Evolutionary conservation across 2,797 vertebrate genomes (phyloP), one percentile per base, ranked within the genome.

Genomic region (Gallinago solitaria): DNA sequence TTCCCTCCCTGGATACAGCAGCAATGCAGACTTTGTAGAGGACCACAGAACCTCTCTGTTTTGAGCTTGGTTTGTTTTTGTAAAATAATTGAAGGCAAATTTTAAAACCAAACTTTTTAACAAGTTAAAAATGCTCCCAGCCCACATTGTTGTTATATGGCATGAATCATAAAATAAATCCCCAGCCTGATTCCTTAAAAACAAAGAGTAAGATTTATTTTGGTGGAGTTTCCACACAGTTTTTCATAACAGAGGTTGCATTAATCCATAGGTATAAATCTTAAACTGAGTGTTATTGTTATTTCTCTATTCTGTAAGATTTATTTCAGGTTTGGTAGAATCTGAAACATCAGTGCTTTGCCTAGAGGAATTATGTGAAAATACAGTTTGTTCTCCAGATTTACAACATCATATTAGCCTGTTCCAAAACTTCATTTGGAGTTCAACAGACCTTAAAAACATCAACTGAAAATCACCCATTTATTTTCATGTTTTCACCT

Each of bases 251-350:
- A 90, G 80, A 89, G 4, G 17, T 57, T 71, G 19, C 33, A 56
- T 81, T 92, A 87, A 95, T 50, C 73, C 56, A 21, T 48, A 91
- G 39, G 54, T 93, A 45, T 91, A 87, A 94, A 92, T 91, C 90
- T 87, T 80, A 81, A 82, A 37, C 33, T 4, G 14, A 88, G 15
- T 92, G 47, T 77, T 81, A 32, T 47, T 85, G 16, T 67, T 88
- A 85, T 70, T 61, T 61, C 79, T 95, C 92, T 91, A 67, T 76
- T 73, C 33, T 57, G 41, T 88, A 61, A 89, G 78, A 95, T 94
- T 51, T 88, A 41, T 93, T 81, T 93, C 57, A 56, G 25, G 45
- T 59, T 79, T 69, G 35, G 25, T 71, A 32, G 30, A 65, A 21
- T n/a, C 7, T 69, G 80, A 89, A 83, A 82, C 27, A 75, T 84